Conservation (phyloP, 2,113 vertebrate species). For the Dicrurus megarhynchus region DNA sequence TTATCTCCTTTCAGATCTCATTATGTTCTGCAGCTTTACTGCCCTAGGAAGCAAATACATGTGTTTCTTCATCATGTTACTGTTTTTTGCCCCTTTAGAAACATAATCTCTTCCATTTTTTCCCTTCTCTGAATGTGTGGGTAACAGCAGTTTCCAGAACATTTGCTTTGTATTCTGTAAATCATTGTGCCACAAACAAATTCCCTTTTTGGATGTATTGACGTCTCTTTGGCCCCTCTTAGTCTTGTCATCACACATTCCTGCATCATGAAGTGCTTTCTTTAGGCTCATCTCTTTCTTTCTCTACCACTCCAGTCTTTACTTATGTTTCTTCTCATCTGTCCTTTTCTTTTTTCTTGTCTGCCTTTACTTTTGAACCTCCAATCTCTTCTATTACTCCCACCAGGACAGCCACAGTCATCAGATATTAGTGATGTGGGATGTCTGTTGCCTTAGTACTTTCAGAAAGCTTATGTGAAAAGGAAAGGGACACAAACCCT, state of each 20-base stretch:
- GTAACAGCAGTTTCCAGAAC: neutral
- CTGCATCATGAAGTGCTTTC: neutral
- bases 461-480: neutral
- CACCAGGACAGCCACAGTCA: neutral
- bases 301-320: neutral
- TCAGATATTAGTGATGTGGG: neutral
- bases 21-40: slow-evolving; percentile 2
- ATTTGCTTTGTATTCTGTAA: neutral
- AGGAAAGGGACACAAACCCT: neutral
- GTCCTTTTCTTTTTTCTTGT: neutral
- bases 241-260: neutral
- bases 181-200: neutral
- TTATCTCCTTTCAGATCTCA: slow-evolving; percentile 44
- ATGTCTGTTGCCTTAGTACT: neutral
- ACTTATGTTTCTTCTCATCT: neutral
- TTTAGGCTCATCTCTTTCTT: neutral
- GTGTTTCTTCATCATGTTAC: neutral
- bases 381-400: neutral
- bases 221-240: neutral
- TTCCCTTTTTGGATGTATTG: neutral
- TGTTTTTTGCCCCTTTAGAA: neutral
- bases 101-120: neutral
- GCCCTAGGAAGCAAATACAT: neutral
- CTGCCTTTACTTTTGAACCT: neutral
- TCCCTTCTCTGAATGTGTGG: neutral